Base-by-base conservation (phyloP, 2,797 vertebrate genomes). In the Premnoplex brunnescens region DNA sequence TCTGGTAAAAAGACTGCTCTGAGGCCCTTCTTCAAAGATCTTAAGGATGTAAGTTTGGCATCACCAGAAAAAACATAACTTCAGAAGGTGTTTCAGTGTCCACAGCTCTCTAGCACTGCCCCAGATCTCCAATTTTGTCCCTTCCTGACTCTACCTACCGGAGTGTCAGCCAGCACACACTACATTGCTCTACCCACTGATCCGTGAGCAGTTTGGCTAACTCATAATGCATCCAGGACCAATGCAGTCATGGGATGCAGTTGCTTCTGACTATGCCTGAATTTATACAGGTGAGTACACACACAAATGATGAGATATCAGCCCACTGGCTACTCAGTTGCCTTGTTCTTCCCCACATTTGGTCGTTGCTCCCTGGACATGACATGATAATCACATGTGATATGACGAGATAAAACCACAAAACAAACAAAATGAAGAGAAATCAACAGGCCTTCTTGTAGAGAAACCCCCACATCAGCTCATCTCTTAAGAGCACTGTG, bases 391-490 rank as follows among this genome's bases (percentile, higher is more conserved):
- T 30, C 21, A 68, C 24, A n/a, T 13, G 30, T n/a, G 39, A 76
- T 0, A 1, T 10, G 16, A 85, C 48, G n/a, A 7, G 64, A 60
- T 24, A 39, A 60, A 74, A 73, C n/a, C 54, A 27, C 26, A 73
- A 68, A 83, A 81, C 10, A 62, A 28, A 13, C 14, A 69, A 56
- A 79, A 81, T 28, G 28, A 19, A 88, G 27, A 71, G 44, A 82
- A 86, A 14, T 16, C 41, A 59, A 62, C 15, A 67, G 2, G 3
- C 12, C 5, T 22, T 73, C 54, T 41, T 63, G 18, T 20, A 72
- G 37, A 75, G 10, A 73, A 79, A 28, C 1, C 3, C 5, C 2
- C 1, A 32, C 1, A 9, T 2, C 4, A 75, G 36, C 32, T 58
- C 8, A 37, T 16, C 9, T 72, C 52, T 46, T 62, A 62, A 91